A percentile compares a stretch with the other conserved stretches of the same genome.
These are phyloP conservation scores for Cydia strobilella DNA, from an alignment of 1,140 invertebrate genomes.

Conservation along the genomic window DNA sequence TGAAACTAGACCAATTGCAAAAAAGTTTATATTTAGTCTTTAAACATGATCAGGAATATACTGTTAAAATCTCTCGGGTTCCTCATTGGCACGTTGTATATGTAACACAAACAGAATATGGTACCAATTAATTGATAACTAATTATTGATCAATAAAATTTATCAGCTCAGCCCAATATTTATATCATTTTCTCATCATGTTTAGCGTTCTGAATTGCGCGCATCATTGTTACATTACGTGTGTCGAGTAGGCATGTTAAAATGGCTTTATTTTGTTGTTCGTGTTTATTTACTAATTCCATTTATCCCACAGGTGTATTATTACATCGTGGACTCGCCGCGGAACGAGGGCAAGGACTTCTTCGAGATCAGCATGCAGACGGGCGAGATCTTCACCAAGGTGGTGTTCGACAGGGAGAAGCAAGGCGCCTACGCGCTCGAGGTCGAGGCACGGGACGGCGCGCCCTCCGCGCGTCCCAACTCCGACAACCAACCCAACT, in stretches of 20 bases:
- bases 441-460: conserved; percentile 95
- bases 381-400: conserved; percentile 96
- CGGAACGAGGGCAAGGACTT: conserved; percentile 96
- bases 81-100: too few species aligned
- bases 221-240: too few species aligned
- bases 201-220: too few species aligned
- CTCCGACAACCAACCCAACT: conserved; percentile 93
- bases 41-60: too few species aligned
- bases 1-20: too few species aligned
- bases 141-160: too few species aligned
- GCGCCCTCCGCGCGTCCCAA: conserved; percentile 95
- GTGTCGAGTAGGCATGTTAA: neutral
- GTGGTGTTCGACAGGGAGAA: conserved; percentile 96
- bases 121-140: too few species aligned
- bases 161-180: too few species aligned
- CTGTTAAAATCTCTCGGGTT: too few species aligned
- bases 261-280: neutral
- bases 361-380: conserved; percentile 96
- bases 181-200: too few species aligned
- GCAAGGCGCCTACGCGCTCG: conserved; percentile 95
- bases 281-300: neutral
- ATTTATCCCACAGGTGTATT: conserved; percentile 66
- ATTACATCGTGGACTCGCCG: conserved; percentile 92
- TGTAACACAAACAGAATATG: too few species aligned
- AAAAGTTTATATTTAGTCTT: too few species aligned